These are phyloP conservation scores for Orthosia incerta DNA, from an alignment of 2,888 invertebrate species.

Conservation along the genomic window DNA sequence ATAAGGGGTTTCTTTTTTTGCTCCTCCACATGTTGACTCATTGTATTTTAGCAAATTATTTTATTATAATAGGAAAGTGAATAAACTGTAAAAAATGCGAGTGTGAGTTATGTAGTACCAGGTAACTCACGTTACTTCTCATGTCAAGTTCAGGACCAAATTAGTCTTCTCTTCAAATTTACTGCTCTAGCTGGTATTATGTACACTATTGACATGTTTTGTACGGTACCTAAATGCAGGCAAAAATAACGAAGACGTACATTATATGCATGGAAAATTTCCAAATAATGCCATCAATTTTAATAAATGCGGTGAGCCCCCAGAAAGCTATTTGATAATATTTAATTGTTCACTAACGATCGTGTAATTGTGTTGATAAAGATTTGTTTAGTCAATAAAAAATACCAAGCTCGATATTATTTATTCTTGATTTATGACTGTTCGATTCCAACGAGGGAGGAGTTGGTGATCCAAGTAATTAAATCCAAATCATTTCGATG, in stretches of 20 bases:
- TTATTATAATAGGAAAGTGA: neutral
- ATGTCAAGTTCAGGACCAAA: neutral
- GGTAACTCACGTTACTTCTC: neutral
- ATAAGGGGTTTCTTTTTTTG: conserved; percentile 68
- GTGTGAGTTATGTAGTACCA: neutral
- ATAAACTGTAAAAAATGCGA: neutral
- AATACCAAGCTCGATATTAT: conserved; percentile 80
- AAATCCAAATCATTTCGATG: conserved; percentile 85
- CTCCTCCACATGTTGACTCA: conserved; percentile 30
- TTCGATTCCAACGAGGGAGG: conserved; percentile 82
- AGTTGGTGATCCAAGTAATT: conserved; percentile 84
- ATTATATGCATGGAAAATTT: neutral
- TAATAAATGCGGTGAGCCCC: conserved; percentile 55
- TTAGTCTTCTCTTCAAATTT: neutral
- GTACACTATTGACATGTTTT: neutral
- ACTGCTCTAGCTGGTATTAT: neutral
- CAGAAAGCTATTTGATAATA: conserved; percentile 76
- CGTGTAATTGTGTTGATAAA: conserved; percentile 89
- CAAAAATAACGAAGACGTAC: neutral
- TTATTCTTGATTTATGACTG: conserved; percentile 86
- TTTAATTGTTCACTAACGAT: conserved; percentile 85
- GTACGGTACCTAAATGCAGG: neutral
- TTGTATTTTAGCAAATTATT: conserved; percentile 17
- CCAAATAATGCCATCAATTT: conserved; percentile 23
- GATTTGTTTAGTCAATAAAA: conserved; percentile 86